Base-by-base conservation (phyloP, 1,140 invertebrate genomes). In the Achatina immaculata region DNA sequence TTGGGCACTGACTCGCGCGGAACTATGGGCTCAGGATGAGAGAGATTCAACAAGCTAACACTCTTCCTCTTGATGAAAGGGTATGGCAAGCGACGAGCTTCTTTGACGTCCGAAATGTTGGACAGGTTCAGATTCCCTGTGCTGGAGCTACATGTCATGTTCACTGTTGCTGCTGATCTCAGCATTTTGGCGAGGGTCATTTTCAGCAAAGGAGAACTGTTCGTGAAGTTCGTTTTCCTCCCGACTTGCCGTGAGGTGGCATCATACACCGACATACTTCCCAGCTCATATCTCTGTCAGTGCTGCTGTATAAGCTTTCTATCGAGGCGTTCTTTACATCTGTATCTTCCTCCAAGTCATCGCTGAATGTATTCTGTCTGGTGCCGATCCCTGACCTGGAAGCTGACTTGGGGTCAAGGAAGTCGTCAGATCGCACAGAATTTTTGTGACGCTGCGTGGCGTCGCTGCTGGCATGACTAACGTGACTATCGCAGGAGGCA, bases 301-400 rank as follows among this genome's bases (percentile, higher is more conserved):
- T 75, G 45, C 76, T 66, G 48, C 80, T 83, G 77, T 79, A 83
- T 38, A 83, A 76, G 34, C 82, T 83, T 69, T 83, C 82, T 80
- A 83, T 81, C 28, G 79, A 81, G 16, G 82, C 82, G 45, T 83
- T 83, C 38, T 69, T 42, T 71, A 81, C 45, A 40, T 83, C 79
- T 1, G 79, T 43, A n/a, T 55, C 51, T 40, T 83, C 82, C 42
- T 81, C 82, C 31, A 78, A 34, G n/a, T 81, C 80, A 48, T 78
- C 80, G 71, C 75, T 79, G 76, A 77, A 66, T 24, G 82, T 83
- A 42, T 31, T 71, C 48, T 83, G 82, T n/a, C 82, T 69, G 28
- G 66, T 43, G 66, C 74, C 68, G 66, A 68, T n/a, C 34, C 42
- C 55, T 19, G 75, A 75, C 40, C 76, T 55, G 45, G 66, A 75